Evolutionary conservation across 2,888 invertebrate species (phyloP).

Genomic region (Entomobrya multifasciata): DNA sequence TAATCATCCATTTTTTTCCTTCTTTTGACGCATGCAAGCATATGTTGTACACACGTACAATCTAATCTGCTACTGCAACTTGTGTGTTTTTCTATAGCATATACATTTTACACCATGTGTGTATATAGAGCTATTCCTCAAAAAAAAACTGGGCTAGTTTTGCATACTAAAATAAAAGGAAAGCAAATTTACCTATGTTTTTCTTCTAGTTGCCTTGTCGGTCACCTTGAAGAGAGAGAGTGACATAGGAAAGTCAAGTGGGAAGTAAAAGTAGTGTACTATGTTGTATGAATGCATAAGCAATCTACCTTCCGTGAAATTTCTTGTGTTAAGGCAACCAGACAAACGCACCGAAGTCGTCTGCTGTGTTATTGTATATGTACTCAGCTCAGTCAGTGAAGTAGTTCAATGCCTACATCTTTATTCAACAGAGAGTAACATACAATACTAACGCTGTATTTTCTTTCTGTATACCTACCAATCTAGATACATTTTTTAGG

Average conservation of each 20-base stretch:
- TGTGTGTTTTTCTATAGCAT: too few relatives aligned
- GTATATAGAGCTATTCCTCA: not conserved
- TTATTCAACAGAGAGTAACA: not conserved
- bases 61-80: too few relatives aligned
- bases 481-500: conserved; percentile 22
- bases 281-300: too few relatives aligned
- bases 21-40: not conserved
- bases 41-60: too few relatives aligned
- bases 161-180: not conserved
- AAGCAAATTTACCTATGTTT: not conserved
- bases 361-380: too few relatives aligned
- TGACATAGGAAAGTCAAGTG: conserved; percentile 24
- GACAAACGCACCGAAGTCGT: conserved; percentile 21
- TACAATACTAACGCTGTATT: not conserved
- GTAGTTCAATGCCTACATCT: not conserved
- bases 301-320: too few relatives aligned
- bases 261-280: conserved; percentile 15
- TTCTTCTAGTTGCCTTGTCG: conserved; percentile 41
- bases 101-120: too few relatives aligned
- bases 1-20: conserved; percentile 40
- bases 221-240: conserved; percentile 57
- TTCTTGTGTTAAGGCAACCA: conserved; percentile 46
- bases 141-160: too few relatives aligned
- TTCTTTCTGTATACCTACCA: not conserved
- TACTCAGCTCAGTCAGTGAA: not conserved